Evolutionary conservation across 2,113 vertebrate species (phyloP), one percentile per base, ranked within the genome.

Genomic region (Hystrix cristata): DNA sequence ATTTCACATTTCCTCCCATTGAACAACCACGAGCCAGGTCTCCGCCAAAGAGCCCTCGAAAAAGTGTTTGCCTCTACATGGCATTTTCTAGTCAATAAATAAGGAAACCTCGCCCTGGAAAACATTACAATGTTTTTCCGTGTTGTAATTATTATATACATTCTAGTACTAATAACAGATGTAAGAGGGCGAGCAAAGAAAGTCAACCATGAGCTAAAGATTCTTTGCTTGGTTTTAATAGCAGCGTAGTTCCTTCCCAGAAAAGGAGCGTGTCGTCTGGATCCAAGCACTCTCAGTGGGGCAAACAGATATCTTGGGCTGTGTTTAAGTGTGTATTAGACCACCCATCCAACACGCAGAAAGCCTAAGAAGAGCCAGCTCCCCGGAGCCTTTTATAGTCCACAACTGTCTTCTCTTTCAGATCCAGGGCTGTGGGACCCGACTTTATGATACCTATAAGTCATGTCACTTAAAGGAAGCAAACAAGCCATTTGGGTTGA

Each of bases 361-460:
- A n/a, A 38, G 72, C 65, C 67, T 15, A 19, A n/a, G 67, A 95
- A 87, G 62, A 48, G 43, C 15, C 65, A n/a, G 31, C 84, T 60
- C 90, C 91, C 87, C 14, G 15, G 57, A 79, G 53, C 43, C 51
- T 91, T 91, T 89, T 48, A 65, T 25, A 31, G 43, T 51, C 78
- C 57, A 46, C 62, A 27, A 93, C 78, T 89, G 88, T 91, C 95
- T 94, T 83, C 82, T 46, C 82, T 92, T 76, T 93, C 87, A 96
- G 80, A 21, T 46, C 34, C 91, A 90, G 93, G 29, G 80, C 85
- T 85, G 43, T 55, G 86, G 74, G 69, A 55, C 97, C 81, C 31
- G 84, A 85, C 53, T 98, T 97, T 97, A 97, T 95, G 92, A 64
- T 79, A 16, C 92, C 85, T 86, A n/a, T 98, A 97, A 96, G 95